phyloP scores from a whole-genome alignment of 2,113 vertebrate genomes.

The Montifringilla adamsi region DNA sequence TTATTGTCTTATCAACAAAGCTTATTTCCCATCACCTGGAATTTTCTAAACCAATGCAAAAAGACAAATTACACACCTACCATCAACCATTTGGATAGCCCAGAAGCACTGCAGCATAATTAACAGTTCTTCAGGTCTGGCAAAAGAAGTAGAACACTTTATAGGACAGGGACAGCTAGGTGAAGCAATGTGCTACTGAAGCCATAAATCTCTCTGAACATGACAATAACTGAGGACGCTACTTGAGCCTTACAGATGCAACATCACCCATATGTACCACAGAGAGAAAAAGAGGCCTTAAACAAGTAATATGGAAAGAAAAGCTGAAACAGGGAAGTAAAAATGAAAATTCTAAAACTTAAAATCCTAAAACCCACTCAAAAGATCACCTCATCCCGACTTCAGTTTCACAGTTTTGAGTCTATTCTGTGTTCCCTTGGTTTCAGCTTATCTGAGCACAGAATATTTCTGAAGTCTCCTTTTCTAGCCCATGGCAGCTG shows the following conservation, averaged over 20 bases:
- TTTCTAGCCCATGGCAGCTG: neutral
- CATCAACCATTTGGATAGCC: slow-evolving; percentile 54
- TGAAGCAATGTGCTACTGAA: neutral
- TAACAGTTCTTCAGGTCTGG: slow-evolving; percentile 52
- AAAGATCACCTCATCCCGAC: neutral
- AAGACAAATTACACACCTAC: slow-evolving; percentile 58
- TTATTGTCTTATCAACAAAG: neutral
- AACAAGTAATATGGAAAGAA: neutral
- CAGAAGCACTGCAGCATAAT: slow-evolving; percentile 55
- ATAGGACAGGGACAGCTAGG: slow-evolving; percentile 29
- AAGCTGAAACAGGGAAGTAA: neutral
- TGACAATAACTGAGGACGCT: neutral
- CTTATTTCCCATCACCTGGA: neutral
- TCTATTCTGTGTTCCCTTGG: neutral
- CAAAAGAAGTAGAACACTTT: slow-evolving; percentile 52
- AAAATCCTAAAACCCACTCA: neutral
- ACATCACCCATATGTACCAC: neutral
- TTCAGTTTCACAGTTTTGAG: neutral
- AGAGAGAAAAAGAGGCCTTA: neutral
- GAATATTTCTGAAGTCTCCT: neutral
- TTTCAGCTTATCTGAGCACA: neutral
- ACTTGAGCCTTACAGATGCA: neutral
- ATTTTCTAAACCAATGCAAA: slow-evolving; percentile 49
- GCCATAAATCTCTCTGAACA: neutral
- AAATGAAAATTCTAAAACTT: neutral